Base-by-base conservation (phyloP, 2,888 invertebrate species). In the Lamproptera curius region DNA sequence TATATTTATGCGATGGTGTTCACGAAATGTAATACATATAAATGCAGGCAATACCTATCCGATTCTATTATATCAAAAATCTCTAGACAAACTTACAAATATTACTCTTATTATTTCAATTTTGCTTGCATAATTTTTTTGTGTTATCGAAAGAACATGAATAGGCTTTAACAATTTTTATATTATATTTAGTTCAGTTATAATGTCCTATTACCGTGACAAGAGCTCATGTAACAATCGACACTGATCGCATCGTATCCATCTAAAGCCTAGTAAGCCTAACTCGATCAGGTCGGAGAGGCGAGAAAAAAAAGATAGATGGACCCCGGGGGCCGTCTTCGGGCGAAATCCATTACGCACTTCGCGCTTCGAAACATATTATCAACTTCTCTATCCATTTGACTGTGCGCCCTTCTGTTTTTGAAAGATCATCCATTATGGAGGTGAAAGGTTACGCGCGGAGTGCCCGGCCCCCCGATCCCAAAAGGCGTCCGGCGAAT, bases 391-490 rank as follows among this genome's bases (percentile, higher is more conserved):
- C 65, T 68, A 70, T 67, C 63, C 63, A 62, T 73, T 71, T 65
- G 65, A 67, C 62, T 71, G 64, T 71, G 63, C 61, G 62, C 61
- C 67, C 70, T 73, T 69, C 65, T 74, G 70, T 73, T 50, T 50
- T 70, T 66, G 63, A 67, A 65, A 71, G 73, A 75, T 76, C 70
- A 76, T 79, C 74, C 73, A 72, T 74, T 78, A 73, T 62, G 36
- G 54, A 60, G 59, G 61, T 73, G 65, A 77, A 74, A 77, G 73
- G 70, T 72, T 72, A 64, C 50, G 11, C n/a, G 51, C 48, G 48
- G 48, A 53, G 49, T 54, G 50, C 50, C 11, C 11, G 2, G 20
- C 39, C 47, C 45, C 37, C 40, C 14, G 52, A 65, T 62, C 54
- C 57, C 54, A 54, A 56, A 48, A 58, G 57, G 52, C 46, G 53